Evolutionary conservation across 2,888 invertebrate species (phyloP).

Genomic region (Meganola albula): DNA sequence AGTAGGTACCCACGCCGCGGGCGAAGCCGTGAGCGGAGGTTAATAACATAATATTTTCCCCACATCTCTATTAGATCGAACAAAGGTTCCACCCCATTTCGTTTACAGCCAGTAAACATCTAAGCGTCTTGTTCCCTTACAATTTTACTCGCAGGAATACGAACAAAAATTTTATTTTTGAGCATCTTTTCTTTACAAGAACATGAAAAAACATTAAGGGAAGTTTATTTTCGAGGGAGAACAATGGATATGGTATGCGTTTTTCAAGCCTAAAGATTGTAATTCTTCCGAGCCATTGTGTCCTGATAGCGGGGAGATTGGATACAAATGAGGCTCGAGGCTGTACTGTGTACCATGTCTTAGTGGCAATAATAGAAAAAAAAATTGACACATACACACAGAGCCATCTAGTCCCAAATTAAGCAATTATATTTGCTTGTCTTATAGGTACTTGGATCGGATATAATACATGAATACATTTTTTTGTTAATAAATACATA

Average conservation of each 20-base stretch:
- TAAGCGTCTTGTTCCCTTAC: constrained; percentile 14
- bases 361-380: background rate
- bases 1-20: too few relatives aligned
- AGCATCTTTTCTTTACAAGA: constrained; percentile 33
- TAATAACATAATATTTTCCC: too few relatives aligned
- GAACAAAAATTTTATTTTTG: constrained; percentile 24
- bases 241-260: constrained; percentile 30
- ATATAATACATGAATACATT: too few relatives aligned
- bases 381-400: too few relatives aligned
- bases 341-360: constrained; percentile 11
- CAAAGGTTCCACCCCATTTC: too few relatives aligned
- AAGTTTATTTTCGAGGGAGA: constrained; percentile 23
- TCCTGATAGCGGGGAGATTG: constrained; percentile 43
- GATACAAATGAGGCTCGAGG: constrained; percentile 46
- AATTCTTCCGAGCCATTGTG: constrained; percentile 60
- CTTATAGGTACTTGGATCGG: too few relatives aligned
- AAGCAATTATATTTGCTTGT: too few relatives aligned
- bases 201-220: constrained; percentile 41
- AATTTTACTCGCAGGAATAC: constrained; percentile 27
- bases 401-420: too few relatives aligned
- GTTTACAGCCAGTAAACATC: too few relatives aligned
- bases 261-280: constrained; percentile 52
- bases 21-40: too few relatives aligned
- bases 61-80: too few relatives aligned
- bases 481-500: too few relatives aligned